Evolutionary conservation across 2,797 vertebrate species (phyloP).

Genomic region (Coilia nasus): DNA sequence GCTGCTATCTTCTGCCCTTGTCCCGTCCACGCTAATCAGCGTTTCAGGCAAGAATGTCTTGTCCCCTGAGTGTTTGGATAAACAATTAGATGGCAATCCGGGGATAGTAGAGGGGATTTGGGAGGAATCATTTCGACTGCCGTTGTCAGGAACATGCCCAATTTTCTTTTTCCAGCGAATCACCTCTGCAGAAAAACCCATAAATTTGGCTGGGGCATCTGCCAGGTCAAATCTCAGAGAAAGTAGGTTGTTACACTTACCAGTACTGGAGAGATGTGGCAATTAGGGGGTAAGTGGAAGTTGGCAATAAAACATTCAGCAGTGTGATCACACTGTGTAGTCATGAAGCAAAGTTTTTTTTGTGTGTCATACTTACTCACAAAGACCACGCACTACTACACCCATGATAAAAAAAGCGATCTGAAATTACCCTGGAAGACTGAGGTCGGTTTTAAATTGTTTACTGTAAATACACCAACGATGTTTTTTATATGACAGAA

Average conservation of each 20-base stretch:
- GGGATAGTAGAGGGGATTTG: neutral
- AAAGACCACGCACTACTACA: neutral
- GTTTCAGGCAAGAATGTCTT: constrained; percentile 55
- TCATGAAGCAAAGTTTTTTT: neutral
- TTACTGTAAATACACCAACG: neutral
- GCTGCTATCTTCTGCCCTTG: constrained; percentile 22
- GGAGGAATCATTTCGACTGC: neutral
- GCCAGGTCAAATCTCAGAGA: neutral
- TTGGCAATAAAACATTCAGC: neutral
- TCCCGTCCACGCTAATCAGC: constrained; percentile 53
- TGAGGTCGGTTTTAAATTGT: neutral
- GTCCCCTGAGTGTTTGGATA: constrained; percentile 40
- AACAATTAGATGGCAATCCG: constrained; percentile 30
- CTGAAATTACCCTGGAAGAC: neutral
- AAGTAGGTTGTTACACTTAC: neutral
- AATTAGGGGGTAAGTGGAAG: neutral
- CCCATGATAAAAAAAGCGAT: neutral
- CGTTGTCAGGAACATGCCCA: neutral
- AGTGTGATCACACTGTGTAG: neutral
- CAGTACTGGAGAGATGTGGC: constrained; percentile 3
- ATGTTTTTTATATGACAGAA: neutral
- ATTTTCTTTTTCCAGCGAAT: neutral
- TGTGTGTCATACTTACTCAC: neutral
- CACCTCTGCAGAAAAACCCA: neutral
- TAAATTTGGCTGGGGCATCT: neutral